Percentiles rank a stretch among this genome's conserved stretches.
phyloP scores from a whole-genome alignment of 2,888 invertebrate genomes.

The Abrostola tripartita region DNA sequence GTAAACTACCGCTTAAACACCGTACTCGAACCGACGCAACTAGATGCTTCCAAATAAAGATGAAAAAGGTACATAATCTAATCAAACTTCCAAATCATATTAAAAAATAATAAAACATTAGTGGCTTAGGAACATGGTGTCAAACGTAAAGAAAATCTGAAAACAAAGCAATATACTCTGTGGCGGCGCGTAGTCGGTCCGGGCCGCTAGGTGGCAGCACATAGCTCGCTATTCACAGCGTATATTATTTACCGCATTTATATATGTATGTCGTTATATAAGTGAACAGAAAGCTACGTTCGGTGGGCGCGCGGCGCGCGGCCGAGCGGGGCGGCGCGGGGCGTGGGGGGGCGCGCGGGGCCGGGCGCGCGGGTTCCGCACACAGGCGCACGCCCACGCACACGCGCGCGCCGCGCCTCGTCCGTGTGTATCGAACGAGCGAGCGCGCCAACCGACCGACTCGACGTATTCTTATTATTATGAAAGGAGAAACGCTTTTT shows the following conservation, averaged over 20 bases:
- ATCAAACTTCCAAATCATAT: constrained; percentile 37
- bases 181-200: constrained; percentile 69
- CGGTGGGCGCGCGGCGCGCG: constrained; percentile 59
- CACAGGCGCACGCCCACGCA: constrained; percentile 66
- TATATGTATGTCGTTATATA: constrained; percentile 86
- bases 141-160: constrained; percentile 75
- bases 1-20: constrained; percentile 35
- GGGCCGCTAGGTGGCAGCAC: constrained; percentile 87
- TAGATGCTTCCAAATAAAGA: constrained; percentile 14
- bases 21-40: constrained; percentile 9
- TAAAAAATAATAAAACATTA: constrained; percentile 55
- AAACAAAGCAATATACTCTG: constrained; percentile 73
- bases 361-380: constrained; percentile 51
- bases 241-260: constrained; percentile 86
- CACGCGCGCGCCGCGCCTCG: constrained; percentile 67
- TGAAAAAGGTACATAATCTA: constrained; percentile 6
- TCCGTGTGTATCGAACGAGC: constrained; percentile 84
- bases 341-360: constrained; percentile 44
- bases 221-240: constrained; percentile 84
- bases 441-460: constrained; percentile 85
- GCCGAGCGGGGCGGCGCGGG: constrained; percentile 52
- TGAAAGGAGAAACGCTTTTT: constrained; percentile 89
- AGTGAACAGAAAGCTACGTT: constrained; percentile 88
- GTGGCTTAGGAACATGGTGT: constrained; percentile 69
- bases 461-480: constrained; percentile 90